Percentiles rank a stretch among this genome's conserved stretches.
These are phyloP conservation scores for Macrostomum cliftonense DNA, from an alignment of 2,888 invertebrate genomes.

Conservation along the genomic window DNA sequence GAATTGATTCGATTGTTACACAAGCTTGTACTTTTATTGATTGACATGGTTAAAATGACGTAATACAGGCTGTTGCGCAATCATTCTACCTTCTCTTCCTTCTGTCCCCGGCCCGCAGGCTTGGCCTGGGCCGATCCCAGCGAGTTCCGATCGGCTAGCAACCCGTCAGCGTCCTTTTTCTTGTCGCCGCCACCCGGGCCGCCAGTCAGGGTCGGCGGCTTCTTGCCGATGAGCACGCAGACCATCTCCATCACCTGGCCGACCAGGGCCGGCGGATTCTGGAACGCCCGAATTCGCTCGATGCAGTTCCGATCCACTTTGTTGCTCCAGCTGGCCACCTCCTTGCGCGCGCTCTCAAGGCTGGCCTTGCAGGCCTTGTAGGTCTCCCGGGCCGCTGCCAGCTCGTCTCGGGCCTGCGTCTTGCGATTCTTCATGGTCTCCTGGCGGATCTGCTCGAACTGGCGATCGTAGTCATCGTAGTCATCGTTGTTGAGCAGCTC, in stretches of 20 bases:
- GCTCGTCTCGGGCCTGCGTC: conserved; percentile 22
- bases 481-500: conserved; percentile 18
- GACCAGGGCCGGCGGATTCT: conserved; percentile 31
- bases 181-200: conserved; percentile 12
- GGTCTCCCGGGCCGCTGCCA: conserved; percentile 18
- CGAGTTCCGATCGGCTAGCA: background rate
- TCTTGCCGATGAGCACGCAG: conserved; percentile 34
- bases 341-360: conserved; percentile 26
- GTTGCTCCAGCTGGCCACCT: conserved; percentile 30
- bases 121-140: background rate
- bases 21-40: too few species aligned
- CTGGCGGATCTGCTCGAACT: conserved; percentile 35
- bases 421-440: conserved; percentile 31
- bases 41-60: too few species aligned
- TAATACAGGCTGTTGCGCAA: too few species aligned
- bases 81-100: conserved; percentile 11
- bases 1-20: too few species aligned
- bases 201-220: conserved; percentile 22
- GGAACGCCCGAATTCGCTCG: conserved; percentile 28
- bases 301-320: conserved; percentile 32
- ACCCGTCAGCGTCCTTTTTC: background rate
- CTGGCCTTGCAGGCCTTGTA: conserved; percentile 26
- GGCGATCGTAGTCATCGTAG: conserved; percentile 34
- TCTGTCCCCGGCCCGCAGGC: conserved; percentile 1
- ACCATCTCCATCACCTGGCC: conserved; percentile 38